Evolutionary conservation across 2,888 invertebrate genomes (phyloP).

Genomic region (Latheticus oryzae): DNA sequence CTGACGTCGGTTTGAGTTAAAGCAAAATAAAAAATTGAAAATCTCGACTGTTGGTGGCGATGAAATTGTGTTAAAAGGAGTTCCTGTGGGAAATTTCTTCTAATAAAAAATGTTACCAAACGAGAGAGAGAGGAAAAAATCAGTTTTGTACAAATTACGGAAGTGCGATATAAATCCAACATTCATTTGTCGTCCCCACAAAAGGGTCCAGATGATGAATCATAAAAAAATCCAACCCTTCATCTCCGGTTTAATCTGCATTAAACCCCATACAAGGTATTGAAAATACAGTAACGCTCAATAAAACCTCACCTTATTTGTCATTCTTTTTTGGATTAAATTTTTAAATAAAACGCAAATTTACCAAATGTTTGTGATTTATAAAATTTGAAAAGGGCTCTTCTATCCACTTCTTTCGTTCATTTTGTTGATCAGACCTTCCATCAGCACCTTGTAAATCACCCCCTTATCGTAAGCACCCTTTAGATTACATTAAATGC

Average conservation of each 20-base stretch:
- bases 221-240: slow-evolving; percentile 20
- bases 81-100: slow-evolving; percentile 5
- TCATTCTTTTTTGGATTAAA: no score
- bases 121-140: background rate
- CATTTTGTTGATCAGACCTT: slow-evolving; percentile 9
- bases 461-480: slow-evolving; percentile 35
- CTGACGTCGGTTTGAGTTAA: slow-evolving; percentile 17
- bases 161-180: no score
- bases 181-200: background rate
- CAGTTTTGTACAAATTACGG: background rate
- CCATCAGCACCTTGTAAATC: slow-evolving; percentile 30
- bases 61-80: background rate
- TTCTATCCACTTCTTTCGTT: background rate
- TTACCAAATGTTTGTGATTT: no score
- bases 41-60: background rate
- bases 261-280: slow-evolving; percentile 18
- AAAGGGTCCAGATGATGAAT: slow-evolving; percentile 6
- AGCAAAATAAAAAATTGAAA: slow-evolving; percentile 1
- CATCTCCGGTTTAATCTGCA: slow-evolving; percentile 24
- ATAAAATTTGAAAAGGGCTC: background rate
- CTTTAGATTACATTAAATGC: slow-evolving; percentile 23
- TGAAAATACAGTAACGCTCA: slow-evolving; percentile 9
- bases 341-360: no score
- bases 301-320: no score
- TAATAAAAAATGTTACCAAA: background rate